phyloP scores from a whole-genome alignment of 2,888 invertebrate genomes.

The Philaethria dido region DNA sequence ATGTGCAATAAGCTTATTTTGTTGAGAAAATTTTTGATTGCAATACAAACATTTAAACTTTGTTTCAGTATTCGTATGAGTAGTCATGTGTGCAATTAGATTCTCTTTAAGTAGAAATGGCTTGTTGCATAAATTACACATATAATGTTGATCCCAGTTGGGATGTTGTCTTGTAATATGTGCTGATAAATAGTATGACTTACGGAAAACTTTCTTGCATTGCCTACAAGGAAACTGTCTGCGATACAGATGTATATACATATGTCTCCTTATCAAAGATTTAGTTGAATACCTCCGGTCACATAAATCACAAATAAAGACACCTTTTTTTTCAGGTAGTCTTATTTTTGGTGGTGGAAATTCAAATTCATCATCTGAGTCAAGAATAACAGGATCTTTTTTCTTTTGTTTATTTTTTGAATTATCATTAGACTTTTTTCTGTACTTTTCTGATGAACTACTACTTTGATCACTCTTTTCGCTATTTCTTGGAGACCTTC shows the following conservation, averaged over 20 bases:
- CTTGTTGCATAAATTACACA: constrained; percentile 90
- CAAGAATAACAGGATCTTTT: neutral
- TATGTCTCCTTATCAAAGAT: constrained; percentile 87
- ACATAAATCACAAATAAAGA: constrained; percentile 84
- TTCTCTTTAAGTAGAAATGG: constrained; percentile 90
- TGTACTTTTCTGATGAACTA: constrained; percentile 11
- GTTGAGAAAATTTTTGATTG: constrained; percentile 62
- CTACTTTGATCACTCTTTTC: constrained; percentile 44
- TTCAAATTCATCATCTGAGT: constrained; percentile 7
- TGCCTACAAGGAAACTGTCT: constrained; percentile 85
- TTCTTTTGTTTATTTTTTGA: constrained; percentile 25
- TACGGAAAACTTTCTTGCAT: constrained; percentile 86
- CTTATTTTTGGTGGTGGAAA: constrained; percentile 8
- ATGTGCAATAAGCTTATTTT: constrained; percentile 84
- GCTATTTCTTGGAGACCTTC: constrained; percentile 5
- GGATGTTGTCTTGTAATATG: constrained; percentile 85
- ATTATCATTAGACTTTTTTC: constrained; percentile 2
- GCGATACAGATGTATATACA: constrained; percentile 86
- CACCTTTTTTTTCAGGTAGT: constrained; percentile 26
- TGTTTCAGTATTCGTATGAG: constrained; percentile 83
- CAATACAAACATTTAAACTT: constrained; percentile 88
- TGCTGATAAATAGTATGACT: constrained; percentile 85
- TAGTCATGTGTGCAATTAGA: constrained; percentile 87
- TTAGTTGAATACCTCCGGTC: constrained; percentile 85
- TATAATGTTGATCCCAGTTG: constrained; percentile 76